Conservation (phyloP, 1,140 invertebrate species). For the Penaeus indicus region DNA sequence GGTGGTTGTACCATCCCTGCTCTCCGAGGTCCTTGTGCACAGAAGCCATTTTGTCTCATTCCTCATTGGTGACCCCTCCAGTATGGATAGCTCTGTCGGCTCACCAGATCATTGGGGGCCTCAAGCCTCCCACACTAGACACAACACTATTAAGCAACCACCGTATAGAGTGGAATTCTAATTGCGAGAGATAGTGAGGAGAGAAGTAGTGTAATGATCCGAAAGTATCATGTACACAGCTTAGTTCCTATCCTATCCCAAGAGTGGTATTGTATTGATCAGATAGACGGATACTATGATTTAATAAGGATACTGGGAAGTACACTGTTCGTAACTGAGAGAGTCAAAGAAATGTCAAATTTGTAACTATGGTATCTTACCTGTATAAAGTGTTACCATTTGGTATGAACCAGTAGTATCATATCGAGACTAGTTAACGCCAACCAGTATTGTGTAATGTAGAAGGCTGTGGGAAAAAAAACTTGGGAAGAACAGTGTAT, state of each 20-base stretch:
- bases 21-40: no score
- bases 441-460: not conserved
- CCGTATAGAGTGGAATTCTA: no score
- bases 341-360: conserved; percentile 17
- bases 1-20: no score
- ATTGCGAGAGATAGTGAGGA: no score
- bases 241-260: not conserved
- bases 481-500: no score
- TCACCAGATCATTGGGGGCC: no score
- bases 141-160: no score
- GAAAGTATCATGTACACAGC: not conserved
- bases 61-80: no score
- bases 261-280: conserved; percentile 32
- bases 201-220: not conserved
- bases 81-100: no score
- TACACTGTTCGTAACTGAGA: conserved; percentile 2
- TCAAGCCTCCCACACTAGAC: no score
- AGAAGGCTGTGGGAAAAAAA: not conserved
- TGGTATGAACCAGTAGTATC: not conserved
- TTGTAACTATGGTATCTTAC: conserved; percentile 3
- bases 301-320: conserved; percentile 26
- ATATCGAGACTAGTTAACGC: not conserved
- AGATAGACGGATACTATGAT: not conserved
- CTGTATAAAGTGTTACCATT: conserved; percentile 9
- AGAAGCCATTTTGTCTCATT: no score